Evolutionary conservation across 2,888 invertebrate genomes (phyloP).

Genomic region (Acrocyrtus sp.): DNA sequence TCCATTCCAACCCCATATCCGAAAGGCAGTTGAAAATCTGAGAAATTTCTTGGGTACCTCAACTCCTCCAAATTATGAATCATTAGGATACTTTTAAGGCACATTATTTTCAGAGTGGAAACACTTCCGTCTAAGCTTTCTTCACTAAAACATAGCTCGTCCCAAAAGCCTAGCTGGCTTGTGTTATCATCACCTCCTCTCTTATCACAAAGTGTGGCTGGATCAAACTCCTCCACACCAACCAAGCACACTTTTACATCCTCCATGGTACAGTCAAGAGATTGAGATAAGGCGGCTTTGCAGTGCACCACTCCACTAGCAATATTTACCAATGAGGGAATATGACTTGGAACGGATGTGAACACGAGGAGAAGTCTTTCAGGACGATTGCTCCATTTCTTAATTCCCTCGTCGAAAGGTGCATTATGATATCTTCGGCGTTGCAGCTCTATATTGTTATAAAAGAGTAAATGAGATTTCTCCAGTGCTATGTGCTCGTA

Average conservation of each 20-base stretch:
- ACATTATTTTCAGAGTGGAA: neutral
- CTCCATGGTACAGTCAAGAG: constrained; percentile 1
- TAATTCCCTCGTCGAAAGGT: too few relatives aligned
- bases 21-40: constrained; percentile 7
- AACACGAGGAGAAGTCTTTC: constrained; percentile 28
- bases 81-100: constrained; percentile 36
- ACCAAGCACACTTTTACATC: constrained; percentile 32
- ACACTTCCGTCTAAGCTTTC: neutral
- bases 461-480: too few relatives aligned
- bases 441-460: neutral
- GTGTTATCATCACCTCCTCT: neutral
- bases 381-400: neutral
- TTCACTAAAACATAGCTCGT: constrained; percentile 13
- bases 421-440: neutral
- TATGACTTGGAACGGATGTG: constrained; percentile 24
- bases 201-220: neutral
- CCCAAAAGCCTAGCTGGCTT: constrained; percentile 32
- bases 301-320: constrained; percentile 16
- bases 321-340: constrained; percentile 22
- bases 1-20: constrained; percentile 39
- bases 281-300: neutral
- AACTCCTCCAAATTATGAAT: constrained; percentile 30
- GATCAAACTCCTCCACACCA: constrained; percentile 20
- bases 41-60: constrained; percentile 37
- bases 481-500: too few relatives aligned